Evolutionary conservation across 2,888 invertebrate genomes (phyloP).

Genomic region (Hedya salicella): DNA sequence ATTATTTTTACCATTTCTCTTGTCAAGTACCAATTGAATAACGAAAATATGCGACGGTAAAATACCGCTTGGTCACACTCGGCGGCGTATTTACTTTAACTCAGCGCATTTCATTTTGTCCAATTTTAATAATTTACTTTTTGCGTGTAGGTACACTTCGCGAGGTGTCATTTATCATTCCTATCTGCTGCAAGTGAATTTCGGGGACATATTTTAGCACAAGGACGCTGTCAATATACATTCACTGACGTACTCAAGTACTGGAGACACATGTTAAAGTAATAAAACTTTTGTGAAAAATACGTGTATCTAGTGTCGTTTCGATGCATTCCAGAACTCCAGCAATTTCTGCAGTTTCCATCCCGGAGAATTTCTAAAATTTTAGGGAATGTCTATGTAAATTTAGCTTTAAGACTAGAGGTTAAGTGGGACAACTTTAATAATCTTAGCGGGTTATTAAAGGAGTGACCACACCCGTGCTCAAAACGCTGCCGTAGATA

Average conservation of each 20-base stretch:
- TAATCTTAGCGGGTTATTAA: too few relatives aligned
- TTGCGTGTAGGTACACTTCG: slow-evolving; percentile 24
- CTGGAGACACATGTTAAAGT: neutral
- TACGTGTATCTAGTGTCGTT: too few relatives aligned
- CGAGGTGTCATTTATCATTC: slow-evolving; percentile 36
- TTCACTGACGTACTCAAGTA: neutral
- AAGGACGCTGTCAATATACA: slow-evolving; percentile 15
- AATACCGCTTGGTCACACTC: slow-evolving; percentile 21
- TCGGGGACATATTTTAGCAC: slow-evolving; percentile 28
- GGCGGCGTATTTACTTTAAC: slow-evolving; percentile 29
- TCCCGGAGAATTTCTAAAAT: too few relatives aligned
- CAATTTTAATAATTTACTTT: slow-evolving; percentile 40
- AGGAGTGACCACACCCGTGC: too few relatives aligned
- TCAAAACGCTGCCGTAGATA: too few relatives aligned
- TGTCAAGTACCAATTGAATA: neutral
- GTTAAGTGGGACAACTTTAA: too few relatives aligned
- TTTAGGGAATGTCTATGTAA: too few relatives aligned
- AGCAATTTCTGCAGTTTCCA: too few relatives aligned
- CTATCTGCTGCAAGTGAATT: slow-evolving; percentile 22
- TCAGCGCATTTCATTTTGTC: slow-evolving; percentile 29
- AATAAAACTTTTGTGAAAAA: neutral
- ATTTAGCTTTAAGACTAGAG: too few relatives aligned
- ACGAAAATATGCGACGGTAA: slow-evolving; percentile 15
- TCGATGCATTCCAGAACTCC: too few relatives aligned
- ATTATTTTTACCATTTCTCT: neutral